Conservation (phyloP, 2,888 invertebrate species). For the Reticulitermes lucifugus region DNA sequence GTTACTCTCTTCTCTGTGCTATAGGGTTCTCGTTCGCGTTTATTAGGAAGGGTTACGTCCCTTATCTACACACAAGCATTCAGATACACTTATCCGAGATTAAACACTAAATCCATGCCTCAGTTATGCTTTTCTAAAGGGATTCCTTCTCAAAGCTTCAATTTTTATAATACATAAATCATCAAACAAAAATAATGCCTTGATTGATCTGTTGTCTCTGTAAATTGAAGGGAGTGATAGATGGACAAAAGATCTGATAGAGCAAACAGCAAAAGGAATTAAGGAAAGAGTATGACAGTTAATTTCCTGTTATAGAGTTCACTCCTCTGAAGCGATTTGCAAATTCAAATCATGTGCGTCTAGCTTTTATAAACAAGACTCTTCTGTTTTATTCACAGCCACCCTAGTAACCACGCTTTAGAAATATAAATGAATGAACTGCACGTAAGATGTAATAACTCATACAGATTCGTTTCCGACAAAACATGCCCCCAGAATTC, state of each 20-base stretch:
- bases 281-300: conserved; percentile 34
- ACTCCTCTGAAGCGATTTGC: background rate
- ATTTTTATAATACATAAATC: conserved; percentile 14
- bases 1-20: background rate
- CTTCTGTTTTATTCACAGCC: background rate
- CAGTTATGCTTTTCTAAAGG: background rate
- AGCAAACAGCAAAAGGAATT: conserved; percentile 22
- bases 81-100: background rate
- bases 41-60: background rate
- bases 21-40: background rate
- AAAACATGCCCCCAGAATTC: background rate
- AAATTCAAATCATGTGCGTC: conserved; percentile 26
- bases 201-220: conserved; percentile 23
- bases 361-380: background rate
- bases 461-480: background rate
- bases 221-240: background rate
- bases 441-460: conserved; percentile 37
- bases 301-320: conserved; percentile 36
- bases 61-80: background rate
- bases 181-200: background rate
- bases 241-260: background rate
- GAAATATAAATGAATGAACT: conserved; percentile 37
- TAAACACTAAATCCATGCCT: background rate
- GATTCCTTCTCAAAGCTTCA: background rate
- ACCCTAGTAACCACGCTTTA: background rate